phyloP scores from a whole-genome alignment of 2,797 vertebrate species.

The Channa striata region DNA sequence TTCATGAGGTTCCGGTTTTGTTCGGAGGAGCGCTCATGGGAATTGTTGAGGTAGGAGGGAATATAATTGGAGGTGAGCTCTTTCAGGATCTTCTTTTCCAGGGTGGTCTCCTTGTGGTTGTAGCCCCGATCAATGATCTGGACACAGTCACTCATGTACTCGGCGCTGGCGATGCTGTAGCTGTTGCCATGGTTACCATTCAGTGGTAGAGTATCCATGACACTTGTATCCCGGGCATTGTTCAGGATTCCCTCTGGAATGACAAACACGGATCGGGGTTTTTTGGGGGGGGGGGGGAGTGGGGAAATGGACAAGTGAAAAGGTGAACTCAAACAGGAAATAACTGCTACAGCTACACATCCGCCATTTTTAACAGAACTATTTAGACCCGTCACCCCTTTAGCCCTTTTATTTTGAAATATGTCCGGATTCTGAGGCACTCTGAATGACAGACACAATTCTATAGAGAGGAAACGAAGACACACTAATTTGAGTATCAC shows the following conservation, averaged over 20 bases:
- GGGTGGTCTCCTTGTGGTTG: slow-evolving; percentile 94
- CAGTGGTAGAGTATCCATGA: slow-evolving; percentile 99
- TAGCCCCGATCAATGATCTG: slow-evolving; percentile 98
- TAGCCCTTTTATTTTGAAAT: slow-evolving; percentile 34
- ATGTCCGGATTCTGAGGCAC: slow-evolving; percentile 25
- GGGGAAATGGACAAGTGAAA: slow-evolving; percentile 49
- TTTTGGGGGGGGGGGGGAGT: slow-evolving; percentile 46
- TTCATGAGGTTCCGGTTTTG: slow-evolving; percentile 97
- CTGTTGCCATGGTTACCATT: slow-evolving; percentile 99
- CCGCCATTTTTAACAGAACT: slow-evolving; percentile 54
- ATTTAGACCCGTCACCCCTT: slow-evolving; percentile 37
- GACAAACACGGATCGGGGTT: slow-evolving; percentile 76
- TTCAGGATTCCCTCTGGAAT: slow-evolving; percentile 99
- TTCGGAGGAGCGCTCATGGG: slow-evolving; percentile 91
- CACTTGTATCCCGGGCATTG: slow-evolving; percentile 99
- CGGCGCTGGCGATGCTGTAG: slow-evolving; percentile 96
- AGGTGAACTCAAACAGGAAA: slow-evolving; percentile 55
- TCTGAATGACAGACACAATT: slow-evolving; percentile 32
- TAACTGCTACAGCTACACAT: slow-evolving; percentile 55
- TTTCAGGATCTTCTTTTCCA: slow-evolving; percentile 99
- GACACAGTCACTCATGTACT: slow-evolving; percentile 99
- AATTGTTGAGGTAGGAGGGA: slow-evolving; percentile 97
- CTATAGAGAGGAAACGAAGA: slow-evolving; percentile 38
- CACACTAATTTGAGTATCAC: slow-evolving; percentile 29
- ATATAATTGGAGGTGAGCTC: slow-evolving; percentile 99